Base-by-base conservation (phyloP, 2,113 vertebrate genomes). In the Chiloscyllium plagiosum region DNA sequence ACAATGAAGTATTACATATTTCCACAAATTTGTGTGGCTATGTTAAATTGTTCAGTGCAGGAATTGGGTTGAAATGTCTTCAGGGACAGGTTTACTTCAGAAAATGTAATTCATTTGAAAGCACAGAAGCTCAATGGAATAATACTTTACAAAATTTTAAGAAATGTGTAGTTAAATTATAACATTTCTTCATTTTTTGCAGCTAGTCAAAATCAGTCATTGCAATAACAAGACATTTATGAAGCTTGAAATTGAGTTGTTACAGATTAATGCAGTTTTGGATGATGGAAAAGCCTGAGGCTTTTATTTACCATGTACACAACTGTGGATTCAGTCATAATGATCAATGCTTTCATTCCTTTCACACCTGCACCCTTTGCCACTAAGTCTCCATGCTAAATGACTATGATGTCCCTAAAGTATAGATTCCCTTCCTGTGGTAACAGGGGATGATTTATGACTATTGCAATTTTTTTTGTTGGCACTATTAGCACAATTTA, bases 401-500 rank as follows among this genome's bases (percentile, higher is more conserved):
- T 96, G 97, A 97, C 97, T 98, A 97, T 97, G 97, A 97, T 96
- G 97, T 97, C 97, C 97, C 97, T 86, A 61, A 92, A 98, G 97
- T 98, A 98, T 98, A 97, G 96, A 96, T 89, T 96, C 97, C 96
- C 96, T 97, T 97, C 96, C 96, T 96, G 97, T 37, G 89, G 96
- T 97, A 97, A 97, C 97, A 97, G 78, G 96, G 97, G 97, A 97
- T 98, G 98, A 98, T 98, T 98, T 98, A 98, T 98, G 97, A 96
- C 97, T 97, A 96, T 97, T 97, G 97, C 97, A 97, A 96, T 96
- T 97, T 98, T 97, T n/a, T 98, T 98, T 98, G 97, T 98, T 97
- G 97, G 97, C 98, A 97, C 97, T 97, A 98, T 96, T 94, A 96
- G 97, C 97, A 97, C 97, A 98, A 98, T 98, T 98, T 98, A 98